A percentile compares a stretch with the other conserved stretches of the same genome.
phyloP scores from a whole-genome alignment of 2,888 invertebrate genomes.

The Electrophaes corylata region DNA sequence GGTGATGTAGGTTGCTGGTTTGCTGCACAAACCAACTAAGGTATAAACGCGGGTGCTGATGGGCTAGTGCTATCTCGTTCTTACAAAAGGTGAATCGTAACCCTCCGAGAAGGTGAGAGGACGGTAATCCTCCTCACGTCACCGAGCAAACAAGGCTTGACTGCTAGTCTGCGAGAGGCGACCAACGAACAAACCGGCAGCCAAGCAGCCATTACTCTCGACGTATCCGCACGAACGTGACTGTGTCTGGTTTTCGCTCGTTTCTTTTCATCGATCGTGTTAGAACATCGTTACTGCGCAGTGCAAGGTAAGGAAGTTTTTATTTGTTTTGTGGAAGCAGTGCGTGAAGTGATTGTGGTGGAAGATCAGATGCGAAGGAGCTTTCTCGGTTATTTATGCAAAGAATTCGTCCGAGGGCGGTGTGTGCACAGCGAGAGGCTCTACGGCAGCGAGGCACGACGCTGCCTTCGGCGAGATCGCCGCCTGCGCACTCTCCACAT shows the following conservation, averaged over 20 bases:
- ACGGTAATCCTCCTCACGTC: constrained; percentile 66
- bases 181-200: constrained; percentile 63
- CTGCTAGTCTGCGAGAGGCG: constrained; percentile 77
- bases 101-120: constrained; percentile 53
- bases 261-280: constrained; percentile 77
- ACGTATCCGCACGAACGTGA: constrained; percentile 80
- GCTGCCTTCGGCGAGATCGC: constrained; percentile 60
- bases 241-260: constrained; percentile 76
- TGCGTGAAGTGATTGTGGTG: constrained; percentile 68
- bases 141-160: constrained; percentile 79
- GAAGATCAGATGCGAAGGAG: constrained; percentile 55
- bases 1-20: constrained; percentile 78
- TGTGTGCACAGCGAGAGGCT: constrained; percentile 72
- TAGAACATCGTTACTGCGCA: constrained; percentile 80
- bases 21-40: constrained; percentile 69
- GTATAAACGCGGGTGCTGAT: constrained; percentile 54
- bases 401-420: constrained; percentile 80
- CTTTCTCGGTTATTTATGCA: constrained; percentile 82
- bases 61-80: constrained; percentile 54
- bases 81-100: constrained; percentile 12
- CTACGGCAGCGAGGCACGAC: constrained; percentile 66
- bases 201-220: constrained; percentile 76
- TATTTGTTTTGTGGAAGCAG: constrained; percentile 70
- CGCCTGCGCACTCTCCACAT: constrained; percentile 70
- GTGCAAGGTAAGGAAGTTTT: constrained; percentile 79